Conservation (phyloP, 2,888 invertebrate species). For the Bugulina stolonifera region DNA sequence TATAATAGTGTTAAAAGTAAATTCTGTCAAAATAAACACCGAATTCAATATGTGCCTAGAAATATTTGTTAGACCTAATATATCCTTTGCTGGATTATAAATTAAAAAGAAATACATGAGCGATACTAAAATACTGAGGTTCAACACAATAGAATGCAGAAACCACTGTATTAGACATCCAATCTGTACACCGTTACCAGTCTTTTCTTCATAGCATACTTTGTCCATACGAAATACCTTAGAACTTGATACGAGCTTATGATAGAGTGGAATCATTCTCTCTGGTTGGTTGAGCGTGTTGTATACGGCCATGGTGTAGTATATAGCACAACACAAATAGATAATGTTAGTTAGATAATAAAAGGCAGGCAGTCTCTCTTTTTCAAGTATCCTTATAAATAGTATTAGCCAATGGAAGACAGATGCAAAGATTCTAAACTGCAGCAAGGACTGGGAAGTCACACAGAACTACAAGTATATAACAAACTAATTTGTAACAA, state of each 20-base stretch:
- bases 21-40: neutral
- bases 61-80: neutral
- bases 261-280: neutral
- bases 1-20: neutral
- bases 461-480: neutral
- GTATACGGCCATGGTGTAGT: slow-evolving; percentile 4
- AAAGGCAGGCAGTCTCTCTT: slow-evolving; percentile 5
- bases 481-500: too few relatives aligned
- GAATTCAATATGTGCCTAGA: slow-evolving; percentile 9
- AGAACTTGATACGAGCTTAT: neutral
- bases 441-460: neutral
- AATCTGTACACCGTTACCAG: neutral
- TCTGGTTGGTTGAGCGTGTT: neutral
- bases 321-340: neutral
- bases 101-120: slow-evolving; percentile 17
- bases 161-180: neutral
- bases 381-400: neutral
- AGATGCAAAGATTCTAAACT: neutral
- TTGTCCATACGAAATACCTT: slow-evolving; percentile 23
- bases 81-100: neutral
- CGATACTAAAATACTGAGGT: neutral
- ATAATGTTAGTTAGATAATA: slow-evolving; percentile 17
- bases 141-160: neutral
- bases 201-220: slow-evolving; percentile 15
- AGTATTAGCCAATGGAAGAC: slow-evolving; percentile 24